Evolutionary conservation across 2,797 vertebrate genomes (phyloP).

Genomic region (Oryzias sinensis): DNA sequence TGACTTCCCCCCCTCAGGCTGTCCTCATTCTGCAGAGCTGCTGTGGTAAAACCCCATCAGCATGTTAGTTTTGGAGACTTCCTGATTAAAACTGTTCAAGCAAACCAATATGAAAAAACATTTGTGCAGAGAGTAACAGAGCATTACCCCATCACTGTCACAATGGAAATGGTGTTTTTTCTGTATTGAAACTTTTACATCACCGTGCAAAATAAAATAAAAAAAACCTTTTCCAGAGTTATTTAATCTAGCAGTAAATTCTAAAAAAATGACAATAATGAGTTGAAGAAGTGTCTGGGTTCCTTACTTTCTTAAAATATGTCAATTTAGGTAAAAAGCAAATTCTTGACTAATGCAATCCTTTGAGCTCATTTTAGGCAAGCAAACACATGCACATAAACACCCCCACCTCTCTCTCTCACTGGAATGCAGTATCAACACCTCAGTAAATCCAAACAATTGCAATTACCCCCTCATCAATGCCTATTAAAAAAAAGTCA

Average conservation of each 20-base stretch:
- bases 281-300: not conserved
- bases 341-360: constrained; percentile 26
- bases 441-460: constrained; percentile 37
- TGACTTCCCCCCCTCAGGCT: constrained; percentile 25
- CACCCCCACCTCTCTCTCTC: not conserved
- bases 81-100: constrained; percentile 41
- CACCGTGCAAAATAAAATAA: constrained; percentile 8
- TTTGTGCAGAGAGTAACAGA: constrained; percentile 25
- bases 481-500: constrained; percentile 20
- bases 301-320: constrained; percentile 24
- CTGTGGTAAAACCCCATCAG: constrained; percentile 41
- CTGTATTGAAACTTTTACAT: constrained; percentile 30
- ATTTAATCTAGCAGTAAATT: constrained; percentile 12
- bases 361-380: constrained; percentile 28
- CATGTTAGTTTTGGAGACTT: constrained; percentile 41
- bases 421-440: constrained; percentile 46
- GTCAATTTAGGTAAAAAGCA: constrained; percentile 37
- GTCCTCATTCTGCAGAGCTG: constrained; percentile 31
- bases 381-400: constrained; percentile 11
- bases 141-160: constrained; percentile 28
- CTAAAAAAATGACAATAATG: constrained; percentile 14
- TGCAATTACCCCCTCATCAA: constrained; percentile 32
- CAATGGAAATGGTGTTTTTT: constrained; percentile 42
- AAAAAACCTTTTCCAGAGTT: constrained; percentile 5
- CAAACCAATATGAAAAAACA: constrained; percentile 30